Evolutionary conservation across 2,113 vertebrate genomes (phyloP).

Genomic region (Dendrocopos noguchii): DNA sequence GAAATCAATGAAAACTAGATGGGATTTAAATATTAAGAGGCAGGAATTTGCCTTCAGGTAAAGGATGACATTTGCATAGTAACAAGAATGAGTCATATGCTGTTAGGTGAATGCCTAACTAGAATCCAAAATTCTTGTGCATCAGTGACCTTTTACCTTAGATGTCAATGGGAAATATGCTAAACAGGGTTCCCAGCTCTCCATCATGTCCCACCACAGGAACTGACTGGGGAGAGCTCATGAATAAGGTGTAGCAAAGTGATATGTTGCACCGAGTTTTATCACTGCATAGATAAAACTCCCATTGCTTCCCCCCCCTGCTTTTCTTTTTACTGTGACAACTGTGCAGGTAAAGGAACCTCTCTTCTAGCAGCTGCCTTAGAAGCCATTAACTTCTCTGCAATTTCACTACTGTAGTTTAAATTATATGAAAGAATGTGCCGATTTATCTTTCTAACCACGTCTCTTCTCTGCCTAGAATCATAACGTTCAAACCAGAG

Average conservation of each 20-base stretch:
- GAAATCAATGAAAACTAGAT: slow-evolving; percentile 66
- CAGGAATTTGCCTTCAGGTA: slow-evolving; percentile 73
- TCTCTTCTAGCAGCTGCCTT: background rate
- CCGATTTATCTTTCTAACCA: background rate
- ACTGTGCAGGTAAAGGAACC: background rate
- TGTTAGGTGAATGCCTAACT: slow-evolving; percentile 69
- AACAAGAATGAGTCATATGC: slow-evolving; percentile 67
- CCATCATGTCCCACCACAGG: background rate
- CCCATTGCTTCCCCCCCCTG: background rate
- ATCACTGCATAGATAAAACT: background rate
- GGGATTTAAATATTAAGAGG: slow-evolving; percentile 77
- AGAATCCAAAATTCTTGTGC: slow-evolving; percentile 63
- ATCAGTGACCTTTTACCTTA: slow-evolving; percentile 40
- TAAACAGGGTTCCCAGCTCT: slow-evolving; percentile 34
- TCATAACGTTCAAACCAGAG: background rate
- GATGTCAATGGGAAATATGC: slow-evolving; percentile 52
- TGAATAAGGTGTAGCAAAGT: slow-evolving; percentile 36
- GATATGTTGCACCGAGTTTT: slow-evolving; percentile 57
- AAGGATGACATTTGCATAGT: slow-evolving; percentile 77
- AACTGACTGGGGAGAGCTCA: slow-evolving; percentile 7
- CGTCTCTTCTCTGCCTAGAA: background rate
- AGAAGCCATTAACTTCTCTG: background rate
- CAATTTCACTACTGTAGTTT: background rate
- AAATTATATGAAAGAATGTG: background rate
- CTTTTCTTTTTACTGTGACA: background rate